phyloP scores from a whole-genome alignment of 2,888 invertebrate species.

The Esperia sulphurella region DNA sequence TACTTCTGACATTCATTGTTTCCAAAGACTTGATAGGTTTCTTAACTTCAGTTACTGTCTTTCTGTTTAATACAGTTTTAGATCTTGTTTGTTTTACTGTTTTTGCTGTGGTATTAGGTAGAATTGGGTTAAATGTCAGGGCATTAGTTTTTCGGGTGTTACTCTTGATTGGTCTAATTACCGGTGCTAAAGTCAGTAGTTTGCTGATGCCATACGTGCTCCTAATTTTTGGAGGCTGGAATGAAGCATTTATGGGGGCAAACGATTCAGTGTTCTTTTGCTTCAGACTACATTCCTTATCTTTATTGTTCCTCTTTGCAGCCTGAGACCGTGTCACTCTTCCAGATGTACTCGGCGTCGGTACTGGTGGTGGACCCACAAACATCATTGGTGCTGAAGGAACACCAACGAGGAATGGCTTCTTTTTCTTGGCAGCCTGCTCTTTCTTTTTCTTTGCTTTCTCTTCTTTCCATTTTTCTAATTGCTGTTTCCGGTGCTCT shows the following conservation, averaged over 20 bases:
- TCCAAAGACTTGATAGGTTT: slow-evolving; percentile 9
- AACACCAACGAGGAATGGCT: slow-evolving; percentile 58
- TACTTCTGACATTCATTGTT: slow-evolving; percentile 21
- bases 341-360: slow-evolving; percentile 49
- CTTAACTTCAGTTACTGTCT: slow-evolving; percentile 14
- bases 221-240: slow-evolving; percentile 64
- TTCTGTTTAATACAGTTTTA: slow-evolving; percentile 16
- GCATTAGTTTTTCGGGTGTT: slow-evolving; percentile 20
- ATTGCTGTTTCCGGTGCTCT: slow-evolving; percentile 48
- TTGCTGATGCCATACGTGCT: slow-evolving; percentile 22
- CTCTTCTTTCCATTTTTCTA: slow-evolving; percentile 66
- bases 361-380: slow-evolving; percentile 47
- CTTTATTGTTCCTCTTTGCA: slow-evolving; percentile 20
- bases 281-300: slow-evolving; percentile 10
- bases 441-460: slow-evolving; percentile 58
- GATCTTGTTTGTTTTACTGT: slow-evolving; percentile 17
- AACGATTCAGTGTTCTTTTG: slow-evolving; percentile 42
- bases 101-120: slow-evolving; percentile 18
- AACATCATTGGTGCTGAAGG: slow-evolving; percentile 42
- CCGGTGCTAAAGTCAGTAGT: slow-evolving; percentile 32
- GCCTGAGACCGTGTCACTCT: slow-evolving; percentile 59
- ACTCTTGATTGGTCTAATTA: slow-evolving; percentile 23
- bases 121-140: slow-evolving; percentile 34
- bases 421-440: slow-evolving; percentile 47
- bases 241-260: slow-evolving; percentile 75